Conservation (phyloP, 2,113 vertebrate genomes). For the Sphyrna mokarran region DNA sequence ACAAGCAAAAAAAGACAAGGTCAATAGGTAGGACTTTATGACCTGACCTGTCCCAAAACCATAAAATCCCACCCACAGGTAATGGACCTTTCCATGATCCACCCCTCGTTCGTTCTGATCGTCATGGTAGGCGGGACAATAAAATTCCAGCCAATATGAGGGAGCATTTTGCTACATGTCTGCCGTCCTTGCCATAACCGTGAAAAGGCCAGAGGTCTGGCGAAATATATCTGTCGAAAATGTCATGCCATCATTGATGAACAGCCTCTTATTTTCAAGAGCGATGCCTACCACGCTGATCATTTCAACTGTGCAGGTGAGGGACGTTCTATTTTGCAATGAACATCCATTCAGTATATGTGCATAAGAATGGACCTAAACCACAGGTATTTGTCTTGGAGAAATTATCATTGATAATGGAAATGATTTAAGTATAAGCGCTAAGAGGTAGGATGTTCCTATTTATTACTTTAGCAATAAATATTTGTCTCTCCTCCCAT, state of each 20-base stretch:
- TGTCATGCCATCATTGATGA: slow-evolving; percentile 95
- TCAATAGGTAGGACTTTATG: no score
- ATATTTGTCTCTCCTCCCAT: background rate
- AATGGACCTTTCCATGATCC: no score
- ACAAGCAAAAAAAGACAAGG: background rate
- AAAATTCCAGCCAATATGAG: background rate
- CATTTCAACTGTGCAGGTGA: slow-evolving; percentile 98
- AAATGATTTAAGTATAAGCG: background rate
- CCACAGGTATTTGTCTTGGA: background rate
- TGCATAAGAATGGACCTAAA: background rate
- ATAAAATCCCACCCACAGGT: no score
- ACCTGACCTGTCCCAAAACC: no score
- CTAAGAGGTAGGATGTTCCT: background rate
- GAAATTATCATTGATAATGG: background rate
- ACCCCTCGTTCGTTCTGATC: no score
- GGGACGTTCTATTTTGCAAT: slow-evolving; percentile 35
- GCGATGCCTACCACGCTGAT: slow-evolving; percentile 94
- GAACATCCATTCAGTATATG: background rate
- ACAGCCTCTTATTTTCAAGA: slow-evolving; percentile 90
- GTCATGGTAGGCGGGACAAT: no score
- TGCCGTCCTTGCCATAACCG: slow-evolving; percentile 91
- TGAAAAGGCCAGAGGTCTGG: slow-evolving; percentile 88
- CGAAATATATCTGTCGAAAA: slow-evolving; percentile 97
- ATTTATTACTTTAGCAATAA: background rate
- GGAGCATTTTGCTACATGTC: slow-evolving; percentile 46